Base-by-base conservation (phyloP, 1,140 invertebrate genomes). In the Atta texana region DNA sequence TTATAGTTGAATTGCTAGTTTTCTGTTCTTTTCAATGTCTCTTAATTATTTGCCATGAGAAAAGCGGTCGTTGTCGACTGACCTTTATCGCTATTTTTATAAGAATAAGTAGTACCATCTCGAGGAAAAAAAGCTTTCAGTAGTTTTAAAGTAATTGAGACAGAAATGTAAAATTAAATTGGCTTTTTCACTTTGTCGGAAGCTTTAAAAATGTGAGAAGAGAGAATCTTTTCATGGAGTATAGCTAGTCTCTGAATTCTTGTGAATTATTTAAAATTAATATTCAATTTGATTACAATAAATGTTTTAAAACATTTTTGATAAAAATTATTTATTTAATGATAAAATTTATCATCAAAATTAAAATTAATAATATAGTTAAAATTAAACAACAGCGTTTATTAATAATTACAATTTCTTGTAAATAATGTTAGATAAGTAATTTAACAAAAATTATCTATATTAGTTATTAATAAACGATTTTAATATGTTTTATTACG, bases 1-100 rank as follows among this genome's bases (percentile, higher is more conserved):
- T 90, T 88, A 63, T 75, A 85, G 80, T 75, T 68, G 21, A 63
- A 57, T 64, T 49, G 86, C 78, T 87, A 89, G 90, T 69, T 90
- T 69, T 28, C 55, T 14, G 44, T 74, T 77, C 74, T 53, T 72
- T 28, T 6, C 24, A 49, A 75, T 68, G 49, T 44, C 55, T 34
- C 55, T 64, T 28, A 63, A 76, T 68, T 89, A 84, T 84, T 89
- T 68, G 55, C 53, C 59, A 18, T 69, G 16, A 14, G 59, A 81
- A 85, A 75, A 44, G 71, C 24, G 31, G 31, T 81, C 53, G 7
- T 28, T 51, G 53, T 18, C 24, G 21, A 44, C 44, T 63, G 76
- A 84, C 77, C 44, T 87, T 44, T 64, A 51, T 74, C 69, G 24
- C 28, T 39, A 59, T 75, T 84, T 44, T 84, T 18, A 84, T 75